A percentile compares a stretch with the other conserved stretches of the same genome.
Conservation (phyloP, 2,113 vertebrate genomes). For the Hemiscyllium ocellatum region DNA sequence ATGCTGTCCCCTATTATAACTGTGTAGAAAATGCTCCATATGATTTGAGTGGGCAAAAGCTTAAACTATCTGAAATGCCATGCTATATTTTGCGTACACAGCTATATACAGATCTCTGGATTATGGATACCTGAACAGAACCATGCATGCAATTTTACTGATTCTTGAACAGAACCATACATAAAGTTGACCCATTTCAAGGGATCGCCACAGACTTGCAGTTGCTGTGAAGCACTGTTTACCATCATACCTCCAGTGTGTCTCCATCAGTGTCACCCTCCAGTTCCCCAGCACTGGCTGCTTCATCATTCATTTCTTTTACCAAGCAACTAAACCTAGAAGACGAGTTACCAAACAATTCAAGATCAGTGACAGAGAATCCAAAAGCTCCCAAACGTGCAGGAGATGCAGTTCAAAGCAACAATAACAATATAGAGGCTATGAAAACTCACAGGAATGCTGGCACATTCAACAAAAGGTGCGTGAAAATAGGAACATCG, state of each 20-base stretch:
- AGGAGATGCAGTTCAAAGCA: background rate
- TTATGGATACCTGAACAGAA: background rate
- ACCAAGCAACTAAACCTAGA: slow-evolving; percentile 83
- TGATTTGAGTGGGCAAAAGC: background rate
- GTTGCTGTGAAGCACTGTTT: background rate
- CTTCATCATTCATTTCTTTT: slow-evolving; percentile 77
- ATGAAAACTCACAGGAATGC: background rate
- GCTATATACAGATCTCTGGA: background rate
- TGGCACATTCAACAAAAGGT: background rate
- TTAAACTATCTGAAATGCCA: background rate
- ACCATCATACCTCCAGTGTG: slow-evolving; percentile 70
- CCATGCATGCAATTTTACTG: background rate
- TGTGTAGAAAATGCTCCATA: background rate
- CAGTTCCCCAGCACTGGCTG: slow-evolving; percentile 69
- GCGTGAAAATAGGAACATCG: background rate
- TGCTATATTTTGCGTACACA: background rate
- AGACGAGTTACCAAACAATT: background rate
- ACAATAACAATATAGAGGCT: background rate
- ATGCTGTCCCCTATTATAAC: background rate
- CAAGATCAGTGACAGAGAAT: background rate
- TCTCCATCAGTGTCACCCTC: slow-evolving; percentile 77
- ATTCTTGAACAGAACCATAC: background rate
- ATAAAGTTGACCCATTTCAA: background rate
- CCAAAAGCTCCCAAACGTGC: background rate
- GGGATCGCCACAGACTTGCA: background rate